phyloP scores from a whole-genome alignment of 2,113 vertebrate genomes.

The Corapipo altera region DNA sequence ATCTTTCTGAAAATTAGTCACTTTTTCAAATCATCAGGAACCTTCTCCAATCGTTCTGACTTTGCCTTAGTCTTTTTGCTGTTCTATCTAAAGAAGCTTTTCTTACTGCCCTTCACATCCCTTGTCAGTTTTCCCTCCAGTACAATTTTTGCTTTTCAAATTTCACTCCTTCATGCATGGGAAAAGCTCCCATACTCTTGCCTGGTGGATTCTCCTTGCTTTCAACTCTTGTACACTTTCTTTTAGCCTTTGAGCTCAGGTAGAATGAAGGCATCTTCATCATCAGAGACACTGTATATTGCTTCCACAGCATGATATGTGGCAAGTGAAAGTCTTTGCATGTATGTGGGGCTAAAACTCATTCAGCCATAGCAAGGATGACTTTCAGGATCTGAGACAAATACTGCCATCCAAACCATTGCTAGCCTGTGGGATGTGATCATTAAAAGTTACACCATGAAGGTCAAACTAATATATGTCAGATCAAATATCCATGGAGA shows the following conservation, averaged over 20 bases:
- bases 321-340: not conserved
- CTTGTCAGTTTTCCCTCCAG: not conserved
- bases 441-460: not conserved
- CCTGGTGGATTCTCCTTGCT: not conserved
- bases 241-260: not conserved
- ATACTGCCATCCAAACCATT: not conserved
- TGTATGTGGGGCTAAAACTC: not conserved
- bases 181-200: not conserved
- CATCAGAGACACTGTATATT: not conserved
- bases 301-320: not conserved
- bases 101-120: not conserved
- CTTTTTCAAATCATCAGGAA: not conserved
- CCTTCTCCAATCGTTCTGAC: not conserved
- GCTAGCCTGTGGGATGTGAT: not conserved
- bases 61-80: not conserved
- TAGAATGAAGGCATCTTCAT: not conserved
- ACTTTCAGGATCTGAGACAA: not conserved
- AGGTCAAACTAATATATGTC: not conserved
- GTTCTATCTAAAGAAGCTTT: not conserved
- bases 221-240: not conserved
- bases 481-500: not conserved
- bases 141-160: not conserved
- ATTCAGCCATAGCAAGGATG: not conserved
- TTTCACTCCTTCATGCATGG: not conserved
- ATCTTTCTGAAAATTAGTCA: not conserved